Evolutionary conservation across 2,888 invertebrate species (phyloP).

Genomic region (Trissonchulus sp.): DNA sequence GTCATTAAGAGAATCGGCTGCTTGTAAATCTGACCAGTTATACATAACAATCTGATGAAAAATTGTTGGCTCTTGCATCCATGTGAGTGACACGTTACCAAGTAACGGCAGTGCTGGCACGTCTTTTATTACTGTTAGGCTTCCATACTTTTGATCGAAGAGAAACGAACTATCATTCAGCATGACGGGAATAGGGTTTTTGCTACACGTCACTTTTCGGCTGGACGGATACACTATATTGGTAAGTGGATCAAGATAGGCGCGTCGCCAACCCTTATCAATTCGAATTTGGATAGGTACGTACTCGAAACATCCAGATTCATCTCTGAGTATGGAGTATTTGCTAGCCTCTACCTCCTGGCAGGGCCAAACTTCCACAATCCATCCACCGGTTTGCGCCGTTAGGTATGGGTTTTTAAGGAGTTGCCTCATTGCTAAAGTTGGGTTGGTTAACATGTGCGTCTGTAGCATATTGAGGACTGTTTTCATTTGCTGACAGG

Average conservation of each 20-base stretch:
- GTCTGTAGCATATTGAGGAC: not conserved
- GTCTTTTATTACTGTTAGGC: not conserved
- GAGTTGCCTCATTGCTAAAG: not conserved
- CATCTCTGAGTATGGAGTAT: not conserved
- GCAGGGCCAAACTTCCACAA: constrained; percentile 7
- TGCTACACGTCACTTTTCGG: not conserved
- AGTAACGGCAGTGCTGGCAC: not conserved
- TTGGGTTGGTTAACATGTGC: not conserved
- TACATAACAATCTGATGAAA: constrained; percentile 23
- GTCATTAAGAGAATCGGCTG: not conserved
- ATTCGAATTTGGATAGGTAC: not conserved
- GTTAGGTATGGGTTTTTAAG: not conserved
- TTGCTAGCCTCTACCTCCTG: not conserved
- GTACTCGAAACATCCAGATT: not conserved
- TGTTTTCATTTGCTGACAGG: constrained; percentile 14
- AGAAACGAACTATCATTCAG: not conserved
- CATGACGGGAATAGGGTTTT: not conserved
- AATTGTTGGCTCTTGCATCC: not conserved
- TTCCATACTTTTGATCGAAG: not conserved
- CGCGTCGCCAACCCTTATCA: not conserved
- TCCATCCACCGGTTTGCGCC: not conserved
- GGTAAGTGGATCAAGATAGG: not conserved
- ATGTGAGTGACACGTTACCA: not conserved
- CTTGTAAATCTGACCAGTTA: constrained; percentile 13
- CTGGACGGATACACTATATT: not conserved